These are phyloP conservation scores for Marisa cornuarietis DNA, from an alignment of 1,140 invertebrate species.

Conservation along the genomic window DNA sequence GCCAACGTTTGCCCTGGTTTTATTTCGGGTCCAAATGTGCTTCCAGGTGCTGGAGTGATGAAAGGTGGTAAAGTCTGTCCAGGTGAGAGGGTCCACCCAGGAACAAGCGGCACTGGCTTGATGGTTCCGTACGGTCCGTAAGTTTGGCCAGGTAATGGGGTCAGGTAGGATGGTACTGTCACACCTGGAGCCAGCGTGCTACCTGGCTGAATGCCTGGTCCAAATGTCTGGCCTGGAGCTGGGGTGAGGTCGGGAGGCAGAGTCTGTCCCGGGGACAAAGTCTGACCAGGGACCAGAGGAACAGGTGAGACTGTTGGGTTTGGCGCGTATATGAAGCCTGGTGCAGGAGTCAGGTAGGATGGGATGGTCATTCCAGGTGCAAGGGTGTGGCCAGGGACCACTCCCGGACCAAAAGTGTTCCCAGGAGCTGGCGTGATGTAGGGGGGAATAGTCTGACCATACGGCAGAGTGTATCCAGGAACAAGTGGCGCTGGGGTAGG, in stretches of 20 bases:
- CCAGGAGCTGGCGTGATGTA: conserved; percentile 47
- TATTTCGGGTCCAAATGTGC: conserved; percentile 39
- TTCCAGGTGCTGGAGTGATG: conserved; percentile 38
- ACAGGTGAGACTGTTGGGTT: conserved; percentile 24
- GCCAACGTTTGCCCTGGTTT: conserved; percentile 23
- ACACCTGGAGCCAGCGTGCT: conserved; percentile 38
- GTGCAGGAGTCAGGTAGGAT: conserved; percentile 26
- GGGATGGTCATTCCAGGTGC: conserved; percentile 31
- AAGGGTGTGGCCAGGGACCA: conserved; percentile 37
- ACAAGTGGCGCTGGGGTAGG: conserved; percentile 7
- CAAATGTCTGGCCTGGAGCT: conserved; percentile 42
- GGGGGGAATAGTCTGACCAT: conserved; percentile 31
- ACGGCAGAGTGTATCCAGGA: conserved; percentile 21
- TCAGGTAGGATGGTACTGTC: conserved; percentile 31
- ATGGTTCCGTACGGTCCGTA: conserved; percentile 16
- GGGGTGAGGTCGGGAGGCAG: conserved; percentile 42
- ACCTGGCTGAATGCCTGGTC: conserved; percentile 37
- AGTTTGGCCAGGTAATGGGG: conserved; percentile 39
- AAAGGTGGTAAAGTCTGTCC: conserved; percentile 40
- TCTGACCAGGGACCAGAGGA: conserved; percentile 36
- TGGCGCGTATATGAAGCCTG: conserved; percentile 26
- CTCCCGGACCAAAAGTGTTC: conserved; percentile 39
- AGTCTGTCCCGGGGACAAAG: conserved; percentile 25
- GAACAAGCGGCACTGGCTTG: conserved; percentile 11
- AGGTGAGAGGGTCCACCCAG: conserved; percentile 20